These are phyloP conservation scores for Pararge aegeria DNA, from an alignment of 1,140 invertebrate species.

Conservation along the genomic window DNA sequence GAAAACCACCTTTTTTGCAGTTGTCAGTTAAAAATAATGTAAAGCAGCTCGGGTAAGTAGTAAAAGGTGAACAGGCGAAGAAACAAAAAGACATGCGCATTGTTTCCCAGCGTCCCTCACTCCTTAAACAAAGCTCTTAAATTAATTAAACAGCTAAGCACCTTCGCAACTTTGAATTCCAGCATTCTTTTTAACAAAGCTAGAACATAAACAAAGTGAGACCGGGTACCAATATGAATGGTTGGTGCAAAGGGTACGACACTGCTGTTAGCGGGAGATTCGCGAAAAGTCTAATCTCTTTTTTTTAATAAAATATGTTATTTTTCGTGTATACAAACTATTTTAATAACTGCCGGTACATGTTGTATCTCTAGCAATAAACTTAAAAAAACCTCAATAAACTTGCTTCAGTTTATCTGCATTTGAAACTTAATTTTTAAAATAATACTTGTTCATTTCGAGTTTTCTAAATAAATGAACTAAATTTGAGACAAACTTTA, in stretches of 20 bases:
- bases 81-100: conserved; percentile 9
- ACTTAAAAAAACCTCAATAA: too few relatives aligned
- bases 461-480: too few relatives aligned
- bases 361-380: too few relatives aligned
- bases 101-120: neutral
- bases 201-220: conserved; percentile 15
- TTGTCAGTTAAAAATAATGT: neutral
- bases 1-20: too few relatives aligned
- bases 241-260: conserved; percentile 4
- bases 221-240: conserved; percentile 9
- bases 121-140: conserved; percentile 47
- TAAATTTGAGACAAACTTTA: too few relatives aligned
- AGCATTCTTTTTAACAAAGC: conserved; percentile 46
- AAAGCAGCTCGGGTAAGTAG: neutral
- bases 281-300: neutral
- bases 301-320: too few relatives aligned
- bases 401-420: too few relatives aligned
- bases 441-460: too few relatives aligned
- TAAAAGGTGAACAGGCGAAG: conserved; percentile 1
- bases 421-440: too few relatives aligned
- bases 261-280: conserved; percentile 17
- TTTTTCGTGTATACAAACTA: too few relatives aligned
- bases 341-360: too few relatives aligned
- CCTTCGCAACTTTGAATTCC: conserved; percentile 36
- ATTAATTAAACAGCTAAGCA: conserved; percentile 55